Conservation (phyloP, 2,797 vertebrate species). For the Sebastolobus alascanus region DNA sequence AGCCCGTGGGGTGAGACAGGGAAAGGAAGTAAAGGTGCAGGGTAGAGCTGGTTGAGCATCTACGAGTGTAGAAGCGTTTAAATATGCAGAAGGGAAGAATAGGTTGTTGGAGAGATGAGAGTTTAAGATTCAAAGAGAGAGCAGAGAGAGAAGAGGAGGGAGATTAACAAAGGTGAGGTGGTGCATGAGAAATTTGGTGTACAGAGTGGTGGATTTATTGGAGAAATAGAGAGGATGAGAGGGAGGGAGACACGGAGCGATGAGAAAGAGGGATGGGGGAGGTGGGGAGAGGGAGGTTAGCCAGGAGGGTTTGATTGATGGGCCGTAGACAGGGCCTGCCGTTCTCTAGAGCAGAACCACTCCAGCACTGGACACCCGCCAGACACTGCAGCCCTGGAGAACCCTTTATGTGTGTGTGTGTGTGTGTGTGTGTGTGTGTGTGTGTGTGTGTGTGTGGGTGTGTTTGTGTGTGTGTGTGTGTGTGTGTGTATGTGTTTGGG, state of each 20-base stretch:
- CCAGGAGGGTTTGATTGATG: constrained; percentile 73
- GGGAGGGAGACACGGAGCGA: constrained; percentile 30
- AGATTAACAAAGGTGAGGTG: constrained; percentile 75
- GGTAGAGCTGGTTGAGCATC: constrained; percentile 26
- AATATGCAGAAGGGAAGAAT: constrained; percentile 64
- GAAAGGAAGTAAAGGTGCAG: constrained; percentile 36
- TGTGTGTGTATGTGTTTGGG: constrained; percentile 4
- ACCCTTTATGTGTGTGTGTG: constrained; percentile 14
- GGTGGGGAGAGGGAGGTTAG: constrained; percentile 11
- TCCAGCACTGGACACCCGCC: constrained; percentile 71
- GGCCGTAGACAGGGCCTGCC: constrained; percentile 64
- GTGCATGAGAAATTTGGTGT: constrained; percentile 67
- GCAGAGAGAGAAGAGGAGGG: constrained; percentile 32
- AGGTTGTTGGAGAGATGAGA: constrained; percentile 51
- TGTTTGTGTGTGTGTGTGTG: constrained; percentile 2
- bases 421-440: constrained; percentile 15
- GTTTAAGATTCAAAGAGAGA: constrained; percentile 66
- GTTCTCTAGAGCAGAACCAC: constrained; percentile 75
- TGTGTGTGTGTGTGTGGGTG: constrained; percentile 1
- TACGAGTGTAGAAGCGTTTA: constrained; percentile 43
- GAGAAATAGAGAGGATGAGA: constrained; percentile 42
- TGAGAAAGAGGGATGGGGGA: constrained; percentile 28
- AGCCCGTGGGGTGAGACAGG: constrained; percentile 26
- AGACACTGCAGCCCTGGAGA: constrained; percentile 68
- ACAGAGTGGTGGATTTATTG: constrained; percentile 61